Evolutionary conservation across 2,888 invertebrate species (phyloP).

Genomic region (Entomobrya multifasciata): DNA sequence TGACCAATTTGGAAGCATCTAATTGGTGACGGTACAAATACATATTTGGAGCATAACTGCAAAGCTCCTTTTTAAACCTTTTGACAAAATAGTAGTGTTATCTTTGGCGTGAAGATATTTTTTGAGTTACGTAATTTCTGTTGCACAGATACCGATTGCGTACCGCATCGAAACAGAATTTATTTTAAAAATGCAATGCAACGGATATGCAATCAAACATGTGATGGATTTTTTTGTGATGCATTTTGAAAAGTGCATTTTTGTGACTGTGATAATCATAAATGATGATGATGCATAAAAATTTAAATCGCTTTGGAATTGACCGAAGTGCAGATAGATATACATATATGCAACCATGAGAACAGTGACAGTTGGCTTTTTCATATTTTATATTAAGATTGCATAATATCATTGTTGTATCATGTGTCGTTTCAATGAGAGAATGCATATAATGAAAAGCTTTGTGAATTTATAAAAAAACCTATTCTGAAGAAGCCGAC

Average conservation of each 20-base stretch:
- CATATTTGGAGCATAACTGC: neutral
- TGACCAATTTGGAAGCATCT: too few relatives aligned
- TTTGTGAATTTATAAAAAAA: too few relatives aligned
- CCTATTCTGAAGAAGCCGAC: too few relatives aligned
- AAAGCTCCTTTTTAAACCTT: too few relatives aligned
- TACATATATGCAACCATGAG: too few relatives aligned
- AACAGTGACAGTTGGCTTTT: too few relatives aligned
- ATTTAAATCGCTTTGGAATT: neutral
- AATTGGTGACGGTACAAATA: too few relatives aligned
- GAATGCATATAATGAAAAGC: too few relatives aligned
- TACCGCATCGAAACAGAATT: slow-evolving; percentile 19
- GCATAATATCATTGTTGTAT: too few relatives aligned
- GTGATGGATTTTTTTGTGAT: neutral
- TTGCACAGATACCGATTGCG: neutral
- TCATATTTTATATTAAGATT: too few relatives aligned
- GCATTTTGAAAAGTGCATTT: neutral
- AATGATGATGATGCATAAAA: slow-evolving; percentile 23
- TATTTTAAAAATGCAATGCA: slow-evolving; percentile 3
- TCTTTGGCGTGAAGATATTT: slow-evolving; percentile 4
- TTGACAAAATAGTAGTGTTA: neutral
- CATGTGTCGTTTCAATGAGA: too few relatives aligned
- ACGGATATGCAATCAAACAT: slow-evolving; percentile 35
- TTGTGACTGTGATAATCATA: neutral
- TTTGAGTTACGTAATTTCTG: slow-evolving; percentile 4
- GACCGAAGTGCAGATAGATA: neutral